These are phyloP conservation scores for Enteromius treurensis DNA, from an alignment of 2,797 vertebrate species.

Conservation along the genomic window DNA sequence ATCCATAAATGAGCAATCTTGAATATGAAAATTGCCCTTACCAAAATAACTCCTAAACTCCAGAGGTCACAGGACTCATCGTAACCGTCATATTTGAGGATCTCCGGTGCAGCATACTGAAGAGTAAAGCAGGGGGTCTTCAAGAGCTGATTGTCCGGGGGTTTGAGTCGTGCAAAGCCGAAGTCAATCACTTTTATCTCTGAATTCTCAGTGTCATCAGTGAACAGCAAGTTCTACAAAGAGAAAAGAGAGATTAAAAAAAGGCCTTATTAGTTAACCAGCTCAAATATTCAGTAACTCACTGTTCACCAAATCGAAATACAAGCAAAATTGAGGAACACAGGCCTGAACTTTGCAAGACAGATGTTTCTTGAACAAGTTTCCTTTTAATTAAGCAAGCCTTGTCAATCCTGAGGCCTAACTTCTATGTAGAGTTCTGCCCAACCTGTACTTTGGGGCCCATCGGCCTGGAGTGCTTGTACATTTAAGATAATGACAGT, in stretches of 20 bases:
- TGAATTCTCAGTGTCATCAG: conserved; percentile 93
- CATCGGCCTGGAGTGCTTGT: background rate
- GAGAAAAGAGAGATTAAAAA: conserved; percentile 11
- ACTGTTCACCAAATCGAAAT: background rate
- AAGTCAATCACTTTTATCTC: conserved; percentile 99
- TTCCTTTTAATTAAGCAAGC: conserved; percentile 10
- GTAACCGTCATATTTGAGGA: conserved; percentile 93
- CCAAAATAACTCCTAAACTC: conserved; percentile 98
- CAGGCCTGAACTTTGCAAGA: no score
- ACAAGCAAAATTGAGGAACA: background rate
- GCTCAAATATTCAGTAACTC: background rate
- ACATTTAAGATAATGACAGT: background rate
- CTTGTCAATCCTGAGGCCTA: background rate
- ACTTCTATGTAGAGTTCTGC: background rate
- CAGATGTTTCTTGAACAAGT: background rate
- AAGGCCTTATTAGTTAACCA: background rate
- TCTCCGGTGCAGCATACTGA: conserved; percentile 96
- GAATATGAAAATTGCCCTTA: conserved; percentile 74
- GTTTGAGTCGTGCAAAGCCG: conserved; percentile 97
- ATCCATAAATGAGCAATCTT: background rate
- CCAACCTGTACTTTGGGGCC: conserved; percentile 2
- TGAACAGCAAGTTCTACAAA: conserved; percentile 94
- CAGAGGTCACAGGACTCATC: conserved; percentile 98
- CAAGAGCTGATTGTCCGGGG: conserved; percentile 96
- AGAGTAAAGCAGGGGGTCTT: conserved; percentile 98